Conservation (phyloP, 2,888 invertebrate genomes). For the Heliconius ismenius region DNA sequence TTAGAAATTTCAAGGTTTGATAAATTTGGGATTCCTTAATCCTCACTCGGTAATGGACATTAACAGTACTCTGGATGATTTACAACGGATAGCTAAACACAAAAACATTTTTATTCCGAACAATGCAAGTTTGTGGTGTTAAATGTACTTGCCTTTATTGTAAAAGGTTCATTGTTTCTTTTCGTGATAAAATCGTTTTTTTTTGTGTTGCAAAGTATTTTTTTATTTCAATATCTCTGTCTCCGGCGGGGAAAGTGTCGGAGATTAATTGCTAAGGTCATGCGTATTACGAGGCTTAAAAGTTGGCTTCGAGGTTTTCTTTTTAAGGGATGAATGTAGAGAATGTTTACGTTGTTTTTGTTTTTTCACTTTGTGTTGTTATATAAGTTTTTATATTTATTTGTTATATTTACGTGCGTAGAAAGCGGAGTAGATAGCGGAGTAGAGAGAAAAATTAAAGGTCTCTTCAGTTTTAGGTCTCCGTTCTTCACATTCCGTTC, state of each 20-base stretch:
- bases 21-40: too few relatives aligned
- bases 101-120: conserved; percentile 36
- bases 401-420: background rate
- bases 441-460: too few relatives aligned
- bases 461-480: too few relatives aligned
- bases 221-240: conserved; percentile 28
- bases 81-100: conserved; percentile 29
- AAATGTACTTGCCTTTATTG: conserved; percentile 39
- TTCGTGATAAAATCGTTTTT: conserved; percentile 29
- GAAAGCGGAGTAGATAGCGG: too few relatives aligned
- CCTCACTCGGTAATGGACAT: background rate
- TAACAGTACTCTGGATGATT: conserved; percentile 35
- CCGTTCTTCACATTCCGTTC: too few relatives aligned
- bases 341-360: background rate
- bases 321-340: background rate
- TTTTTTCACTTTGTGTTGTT: background rate
- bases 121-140: conserved; percentile 37
- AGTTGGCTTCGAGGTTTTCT: conserved; percentile 15
- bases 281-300: conserved; percentile 2
- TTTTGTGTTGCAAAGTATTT: conserved; percentile 19
- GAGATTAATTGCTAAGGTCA: conserved; percentile 31
- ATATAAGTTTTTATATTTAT: background rate
- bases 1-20: too few relatives aligned
- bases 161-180: conserved; percentile 38
- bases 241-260: conserved; percentile 25